phyloP scores from a whole-genome alignment of 2,113 vertebrate species.

The Eretmochelys imbricata region DNA sequence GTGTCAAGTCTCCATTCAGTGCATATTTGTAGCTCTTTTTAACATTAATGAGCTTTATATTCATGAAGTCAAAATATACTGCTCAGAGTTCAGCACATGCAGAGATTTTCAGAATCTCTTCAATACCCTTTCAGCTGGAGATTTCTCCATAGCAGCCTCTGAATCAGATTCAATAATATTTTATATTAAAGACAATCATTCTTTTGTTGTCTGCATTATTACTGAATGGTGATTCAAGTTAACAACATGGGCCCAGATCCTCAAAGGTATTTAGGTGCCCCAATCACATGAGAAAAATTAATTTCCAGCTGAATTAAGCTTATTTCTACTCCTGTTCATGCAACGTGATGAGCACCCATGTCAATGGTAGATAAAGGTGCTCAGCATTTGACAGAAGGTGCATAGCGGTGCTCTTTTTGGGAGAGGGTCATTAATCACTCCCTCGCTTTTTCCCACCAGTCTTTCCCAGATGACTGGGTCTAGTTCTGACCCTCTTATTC shows the following conservation, averaged over 20 bases:
- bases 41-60: not conserved
- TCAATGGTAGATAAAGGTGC: too few species aligned
- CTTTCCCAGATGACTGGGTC: too few species aligned
- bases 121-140: not conserved
- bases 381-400: too few species aligned
- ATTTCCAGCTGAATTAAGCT: too few species aligned
- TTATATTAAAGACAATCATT: not conserved
- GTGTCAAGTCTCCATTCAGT: rapidly evolving
- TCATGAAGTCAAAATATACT: not conserved
- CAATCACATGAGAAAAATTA: too few species aligned
- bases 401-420: too few species aligned
- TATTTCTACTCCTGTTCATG: too few species aligned
- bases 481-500: too few species aligned
- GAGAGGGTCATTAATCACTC: too few species aligned
- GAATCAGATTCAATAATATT: not conserved
- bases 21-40: rapidly evolving
- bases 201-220: not conserved
- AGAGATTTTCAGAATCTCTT: not conserved
- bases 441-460: too few species aligned
- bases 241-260: not conserved
- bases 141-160: not conserved
- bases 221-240: not conserved
- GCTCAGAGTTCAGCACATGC: not conserved
- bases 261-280: too few species aligned
- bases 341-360: too few species aligned